Conservation (phyloP, 2,888 invertebrate species). For the Odontocolon sp. region DNA sequence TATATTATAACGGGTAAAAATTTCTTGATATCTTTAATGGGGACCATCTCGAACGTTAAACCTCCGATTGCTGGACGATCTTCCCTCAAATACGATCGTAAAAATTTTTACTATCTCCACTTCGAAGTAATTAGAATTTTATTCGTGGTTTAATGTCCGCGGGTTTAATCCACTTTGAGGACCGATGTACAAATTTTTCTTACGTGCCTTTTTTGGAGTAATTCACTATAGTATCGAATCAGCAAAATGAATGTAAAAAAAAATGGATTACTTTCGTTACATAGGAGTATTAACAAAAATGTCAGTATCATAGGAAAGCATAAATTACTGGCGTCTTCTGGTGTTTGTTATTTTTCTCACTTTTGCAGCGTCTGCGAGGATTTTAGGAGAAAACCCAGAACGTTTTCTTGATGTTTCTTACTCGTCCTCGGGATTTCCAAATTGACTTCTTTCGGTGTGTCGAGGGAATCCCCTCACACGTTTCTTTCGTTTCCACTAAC, state of each 20-base stretch:
- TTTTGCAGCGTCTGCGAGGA: not conserved
- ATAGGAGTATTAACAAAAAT: too few relatives aligned
- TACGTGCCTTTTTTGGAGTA: not conserved
- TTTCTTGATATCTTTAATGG: constrained; percentile 41
- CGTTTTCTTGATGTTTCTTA: constrained; percentile 32
- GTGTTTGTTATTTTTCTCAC: constrained; percentile 1
- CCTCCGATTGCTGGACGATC: constrained; percentile 21
- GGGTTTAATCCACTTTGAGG: constrained; percentile 51
- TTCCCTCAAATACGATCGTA: constrained; percentile 30
- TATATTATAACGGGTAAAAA: constrained; percentile 5
- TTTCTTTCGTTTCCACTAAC: constrained; percentile 16
- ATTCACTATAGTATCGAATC: not conserved
- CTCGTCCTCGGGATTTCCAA: constrained; percentile 33
- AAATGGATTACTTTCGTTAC: not conserved
- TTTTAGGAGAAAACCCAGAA: constrained; percentile 15
- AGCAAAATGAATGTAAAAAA: too few relatives aligned
- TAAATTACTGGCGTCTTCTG: not conserved
- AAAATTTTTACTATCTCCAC: constrained; percentile 52
- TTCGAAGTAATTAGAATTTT: constrained; percentile 65
- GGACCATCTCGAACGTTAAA: constrained; percentile 9
- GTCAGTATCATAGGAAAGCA: too few relatives aligned
- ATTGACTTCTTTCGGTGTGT: constrained; percentile 49
- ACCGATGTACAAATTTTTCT: too few relatives aligned
- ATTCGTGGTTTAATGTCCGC: constrained; percentile 56
- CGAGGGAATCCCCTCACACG: constrained; percentile 41